These are phyloP conservation scores for Nyctibius bracteatus DNA, from an alignment of 2,113 vertebrate species.

Conservation along the genomic window DNA sequence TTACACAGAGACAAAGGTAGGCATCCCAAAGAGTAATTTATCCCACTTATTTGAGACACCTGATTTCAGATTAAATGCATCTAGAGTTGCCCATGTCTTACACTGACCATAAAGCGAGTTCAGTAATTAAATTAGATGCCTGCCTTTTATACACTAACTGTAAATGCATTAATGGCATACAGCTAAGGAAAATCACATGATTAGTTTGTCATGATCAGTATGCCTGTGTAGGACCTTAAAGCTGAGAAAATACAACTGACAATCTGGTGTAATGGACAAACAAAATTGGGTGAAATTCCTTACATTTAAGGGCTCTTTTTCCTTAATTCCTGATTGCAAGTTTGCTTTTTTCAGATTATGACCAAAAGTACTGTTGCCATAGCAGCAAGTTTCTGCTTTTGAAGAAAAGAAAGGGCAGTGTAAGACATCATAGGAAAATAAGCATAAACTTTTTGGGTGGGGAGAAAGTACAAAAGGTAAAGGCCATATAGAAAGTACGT, in stretches of 20 bases:
- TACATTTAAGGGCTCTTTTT: neutral
- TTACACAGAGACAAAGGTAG: neutral
- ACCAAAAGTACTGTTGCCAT: neutral
- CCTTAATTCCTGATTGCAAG: neutral
- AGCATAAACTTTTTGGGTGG: neutral
- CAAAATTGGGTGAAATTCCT: neutral
- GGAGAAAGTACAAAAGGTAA: neutral
- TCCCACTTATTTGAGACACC: neutral
- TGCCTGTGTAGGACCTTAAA: neutral
- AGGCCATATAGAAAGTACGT: neutral
- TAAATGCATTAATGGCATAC: neutral
- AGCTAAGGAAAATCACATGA: neutral
- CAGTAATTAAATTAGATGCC: neutral
- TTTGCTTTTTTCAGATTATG: neutral
- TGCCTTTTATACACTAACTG: neutral
- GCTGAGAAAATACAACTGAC: neutral
- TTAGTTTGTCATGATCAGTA: neutral
- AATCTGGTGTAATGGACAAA: neutral
- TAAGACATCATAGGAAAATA: neutral
- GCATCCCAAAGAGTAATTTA: neutral
- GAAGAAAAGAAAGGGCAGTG: neutral
- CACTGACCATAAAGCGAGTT: neutral
- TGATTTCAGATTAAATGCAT: neutral
- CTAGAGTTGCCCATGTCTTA: neutral
- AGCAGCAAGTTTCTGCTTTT: slow-evolving; percentile 4